Evolutionary conservation across 2,888 invertebrate genomes (phyloP).

Genomic region (Adineta ricciae): DNA sequence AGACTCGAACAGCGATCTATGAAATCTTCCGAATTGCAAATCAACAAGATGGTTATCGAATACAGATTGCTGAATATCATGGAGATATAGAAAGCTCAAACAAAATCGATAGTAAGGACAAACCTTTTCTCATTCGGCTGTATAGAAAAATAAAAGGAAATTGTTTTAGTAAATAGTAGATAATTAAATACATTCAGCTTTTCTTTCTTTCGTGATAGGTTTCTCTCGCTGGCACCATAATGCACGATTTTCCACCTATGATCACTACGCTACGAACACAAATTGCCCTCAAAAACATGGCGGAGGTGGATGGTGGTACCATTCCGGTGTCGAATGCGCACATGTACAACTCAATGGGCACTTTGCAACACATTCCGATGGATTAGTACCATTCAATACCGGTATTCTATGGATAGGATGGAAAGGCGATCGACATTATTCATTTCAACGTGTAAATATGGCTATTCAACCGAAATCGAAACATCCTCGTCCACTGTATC

Average conservation of each 20-base stretch:
- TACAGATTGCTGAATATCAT: neutral
- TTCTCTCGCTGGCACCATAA: neutral
- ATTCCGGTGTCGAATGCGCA: neutral
- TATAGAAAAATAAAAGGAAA: neutral
- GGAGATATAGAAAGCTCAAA: neutral
- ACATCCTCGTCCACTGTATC: neutral
- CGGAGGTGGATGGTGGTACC: conserved; percentile 9
- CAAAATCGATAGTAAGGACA: neutral
- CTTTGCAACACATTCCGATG: neutral
- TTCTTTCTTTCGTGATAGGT: neutral
- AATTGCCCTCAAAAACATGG: neutral
- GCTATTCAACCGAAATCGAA: neutral
- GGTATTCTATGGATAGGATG: conserved; percentile 2
- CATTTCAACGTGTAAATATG: conserved; percentile 8
- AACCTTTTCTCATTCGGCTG: neutral
- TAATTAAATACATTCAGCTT: neutral
- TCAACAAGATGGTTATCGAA: neutral
- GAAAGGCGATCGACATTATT: neutral
- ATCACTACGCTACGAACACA: neutral
- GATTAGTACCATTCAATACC: neutral
- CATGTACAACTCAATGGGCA: neutral
- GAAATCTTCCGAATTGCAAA: neutral
- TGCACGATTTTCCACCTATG: neutral
- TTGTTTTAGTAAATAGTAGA: neutral
- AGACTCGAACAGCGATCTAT: neutral